These are phyloP conservation scores for Labia minor DNA, from an alignment of 2,888 invertebrate genomes.

Conservation along the genomic window DNA sequence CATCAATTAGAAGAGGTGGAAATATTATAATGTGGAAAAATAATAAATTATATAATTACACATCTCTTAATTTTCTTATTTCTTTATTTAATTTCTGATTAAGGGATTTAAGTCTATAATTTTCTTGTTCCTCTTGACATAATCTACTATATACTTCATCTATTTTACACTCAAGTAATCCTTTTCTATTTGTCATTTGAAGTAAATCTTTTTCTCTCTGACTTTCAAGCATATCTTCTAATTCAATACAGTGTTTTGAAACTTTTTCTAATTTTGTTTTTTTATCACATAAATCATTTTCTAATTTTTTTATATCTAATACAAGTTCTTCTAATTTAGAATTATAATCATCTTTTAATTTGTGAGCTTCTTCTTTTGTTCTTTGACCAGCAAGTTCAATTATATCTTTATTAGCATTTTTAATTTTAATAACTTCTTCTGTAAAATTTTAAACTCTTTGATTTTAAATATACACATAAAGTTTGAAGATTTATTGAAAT, in stretches of 20 bases:
- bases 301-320: conserved; percentile 44
- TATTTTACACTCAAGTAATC: conserved; percentile 21
- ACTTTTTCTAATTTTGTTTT: conserved; percentile 43
- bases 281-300: conserved; percentile 47
- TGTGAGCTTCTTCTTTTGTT: conserved; percentile 47
- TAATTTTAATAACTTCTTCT: conserved; percentile 46
- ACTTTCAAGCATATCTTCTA: conserved; percentile 42
- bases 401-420: conserved; percentile 41
- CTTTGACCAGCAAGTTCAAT: conserved; percentile 45
- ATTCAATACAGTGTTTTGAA: conserved; percentile 43
- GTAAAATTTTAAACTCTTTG: conserved; percentile 29
- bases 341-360: conserved; percentile 46
- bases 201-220: conserved; percentile 28
- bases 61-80: conserved; percentile 5
- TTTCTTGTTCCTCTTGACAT: background rate
- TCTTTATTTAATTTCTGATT: background rate
- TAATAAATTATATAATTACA: background rate
- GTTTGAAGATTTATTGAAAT: too few relatives aligned
- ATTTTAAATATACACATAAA: background rate
- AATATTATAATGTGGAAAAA: too few relatives aligned
- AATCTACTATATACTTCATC: background rate
- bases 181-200: conserved; percentile 28
- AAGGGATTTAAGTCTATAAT: background rate
- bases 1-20: too few relatives aligned
- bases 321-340: conserved; percentile 47